Evolutionary conservation across 2,113 vertebrate species (phyloP), one percentile per base, ranked within the genome.

Genomic region (Sciurus niger): DNA sequence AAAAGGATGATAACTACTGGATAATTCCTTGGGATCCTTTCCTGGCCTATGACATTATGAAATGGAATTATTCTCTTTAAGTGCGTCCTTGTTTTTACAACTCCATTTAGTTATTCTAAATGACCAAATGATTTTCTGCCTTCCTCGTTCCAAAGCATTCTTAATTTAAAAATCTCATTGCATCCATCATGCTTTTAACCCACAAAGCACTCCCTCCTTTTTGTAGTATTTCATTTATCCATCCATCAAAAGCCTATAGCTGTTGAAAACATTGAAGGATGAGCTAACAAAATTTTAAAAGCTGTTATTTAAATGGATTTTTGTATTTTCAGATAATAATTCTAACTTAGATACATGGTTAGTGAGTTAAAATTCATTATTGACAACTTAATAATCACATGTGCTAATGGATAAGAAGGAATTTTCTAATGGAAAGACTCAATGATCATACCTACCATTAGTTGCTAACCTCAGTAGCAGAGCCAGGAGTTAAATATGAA

Each of bases 51-150:
- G 87, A 85, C 90, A 95, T 95, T 95, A 93, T 78, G 90, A 96
- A 96, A 93, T 95, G 28, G 72, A 84, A 96, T 92, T 92, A 93
- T 53, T 32, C 76, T 96, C 11, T 92, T 92, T 80, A 91, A 95
- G 80, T 87, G 22, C 93, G 48, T 93, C 89, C 74, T 91, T 89
- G 60, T 87, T 97, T 97, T 89, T 97, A 84, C 55, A 97, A 87
- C 58, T 91, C 74, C 53, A 72, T 80, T 92, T 91, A 89, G 63
- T 80, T 84, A 67, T 32, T 82, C 65, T 89, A 80, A 94, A 82
- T 94, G 68, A 84, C 43, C 70, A 95, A 93, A 37, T 84, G 67
- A 70, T 93, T 96, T 88, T 95, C 70, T 93, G 79, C 48, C 73
- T 94, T 92, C 51, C 67, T 92, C 43, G 10, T 74, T 94, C n/a